Evolutionary conservation across 2,113 vertebrate species (phyloP).

Genomic region (Sceloporus undulatus): DNA sequence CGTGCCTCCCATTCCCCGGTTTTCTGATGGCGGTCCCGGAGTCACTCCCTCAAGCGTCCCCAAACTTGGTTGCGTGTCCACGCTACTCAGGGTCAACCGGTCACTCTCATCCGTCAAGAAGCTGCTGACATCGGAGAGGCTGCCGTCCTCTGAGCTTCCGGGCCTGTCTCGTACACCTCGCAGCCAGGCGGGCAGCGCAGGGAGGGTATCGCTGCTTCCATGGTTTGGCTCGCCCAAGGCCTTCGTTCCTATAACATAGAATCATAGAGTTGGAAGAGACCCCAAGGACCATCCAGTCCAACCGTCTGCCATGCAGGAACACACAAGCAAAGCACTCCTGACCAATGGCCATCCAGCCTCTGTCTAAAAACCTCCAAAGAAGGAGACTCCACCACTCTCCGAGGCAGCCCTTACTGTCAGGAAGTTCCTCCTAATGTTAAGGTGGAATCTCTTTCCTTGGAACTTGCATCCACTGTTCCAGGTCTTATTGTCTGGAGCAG

Average conservation of each 20-base stretch:
- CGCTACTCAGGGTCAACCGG: constrained; percentile 22
- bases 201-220: neutral
- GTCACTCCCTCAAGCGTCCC: neutral
- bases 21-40: constrained; percentile 46
- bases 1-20: constrained; percentile 72
- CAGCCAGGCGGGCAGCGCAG: constrained; percentile 7
- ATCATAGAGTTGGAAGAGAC: too few species aligned
- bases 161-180: constrained; percentile 43
- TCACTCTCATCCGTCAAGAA: constrained; percentile 51
- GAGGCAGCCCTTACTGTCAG: too few species aligned
- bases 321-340: too few species aligned
- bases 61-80: neutral
- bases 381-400: too few species aligned
- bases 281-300: too few species aligned
- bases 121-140: constrained; percentile 75
- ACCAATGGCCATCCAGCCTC: too few species aligned
- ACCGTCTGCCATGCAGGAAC: too few species aligned
- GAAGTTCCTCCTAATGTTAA: too few species aligned
- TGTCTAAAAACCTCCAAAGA: too few species aligned
- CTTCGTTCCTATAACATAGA: constrained; percentile 59
- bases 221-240: constrained; percentile 56
- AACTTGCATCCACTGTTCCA: too few species aligned
- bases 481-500: too few species aligned
- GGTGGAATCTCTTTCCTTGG: too few species aligned
- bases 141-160: constrained; percentile 71